phyloP scores from a whole-genome alignment of 30 jellyfish, hydroid and myxozoan species.

The Aurelia sp. region DNA sequence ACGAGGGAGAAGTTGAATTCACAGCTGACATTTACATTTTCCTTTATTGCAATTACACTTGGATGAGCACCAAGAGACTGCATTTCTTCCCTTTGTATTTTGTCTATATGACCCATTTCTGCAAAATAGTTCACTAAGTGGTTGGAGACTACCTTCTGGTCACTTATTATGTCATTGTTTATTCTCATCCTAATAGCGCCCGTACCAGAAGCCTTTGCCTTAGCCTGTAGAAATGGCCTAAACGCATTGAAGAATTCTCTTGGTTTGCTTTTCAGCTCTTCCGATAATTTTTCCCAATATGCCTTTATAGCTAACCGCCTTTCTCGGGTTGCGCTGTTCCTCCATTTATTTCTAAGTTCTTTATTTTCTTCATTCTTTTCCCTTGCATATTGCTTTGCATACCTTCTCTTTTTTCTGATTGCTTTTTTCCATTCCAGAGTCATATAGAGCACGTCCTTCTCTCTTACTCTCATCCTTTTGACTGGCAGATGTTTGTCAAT shows the following conservation, averaged over 20 bases:
- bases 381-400: conserved; percentile 21
- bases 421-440: conserved; percentile 11
- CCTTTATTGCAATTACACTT: conserved; percentile 14
- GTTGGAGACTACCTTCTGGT: not conserved
- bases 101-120: not conserved
- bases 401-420: not conserved
- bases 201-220: not conserved
- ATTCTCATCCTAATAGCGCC: not conserved
- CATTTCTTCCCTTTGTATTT: not conserved
- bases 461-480: conserved; percentile 32
- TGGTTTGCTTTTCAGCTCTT: too few species aligned
- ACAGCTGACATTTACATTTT: not conserved
- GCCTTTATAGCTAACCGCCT: too few species aligned
- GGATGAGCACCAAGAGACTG: conserved; percentile 9
- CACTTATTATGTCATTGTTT: not conserved
- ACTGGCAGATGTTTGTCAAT: conserved; percentile 11
- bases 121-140: not conserved
- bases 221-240: conserved; percentile 13
- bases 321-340: not conserved
- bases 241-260: not conserved
- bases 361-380: not conserved
- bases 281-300: too few species aligned
- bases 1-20: not conserved
- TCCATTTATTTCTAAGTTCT: not conserved
- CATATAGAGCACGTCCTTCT: not conserved